Conservation (phyloP, 2,888 invertebrate genomes). For the Abrostola tripartita region DNA sequence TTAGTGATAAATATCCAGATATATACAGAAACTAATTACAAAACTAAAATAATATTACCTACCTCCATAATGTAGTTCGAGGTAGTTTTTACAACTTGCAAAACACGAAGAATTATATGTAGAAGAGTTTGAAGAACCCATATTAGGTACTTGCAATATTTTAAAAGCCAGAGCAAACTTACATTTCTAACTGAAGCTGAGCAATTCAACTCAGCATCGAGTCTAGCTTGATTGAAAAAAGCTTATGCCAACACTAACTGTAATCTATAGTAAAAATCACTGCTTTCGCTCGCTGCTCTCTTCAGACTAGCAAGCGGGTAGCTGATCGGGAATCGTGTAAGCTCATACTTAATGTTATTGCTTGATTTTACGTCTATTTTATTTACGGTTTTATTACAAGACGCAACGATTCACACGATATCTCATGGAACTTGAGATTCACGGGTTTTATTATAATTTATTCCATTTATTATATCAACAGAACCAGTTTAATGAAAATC, state of each 20-base stretch:
- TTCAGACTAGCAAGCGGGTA: background rate
- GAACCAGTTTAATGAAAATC: conserved; percentile 47
- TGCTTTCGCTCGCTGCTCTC: conserved; percentile 5
- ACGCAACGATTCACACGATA: conserved; percentile 44
- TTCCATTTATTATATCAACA: conserved; percentile 39
- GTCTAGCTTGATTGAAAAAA: conserved; percentile 24
- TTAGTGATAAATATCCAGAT: too few relatives aligned
- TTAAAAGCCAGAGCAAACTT: conserved; percentile 8
- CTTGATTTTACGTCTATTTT: conserved; percentile 35
- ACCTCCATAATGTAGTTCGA: too few relatives aligned
- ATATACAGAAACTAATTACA: too few relatives aligned
- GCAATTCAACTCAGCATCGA: conserved; percentile 7
- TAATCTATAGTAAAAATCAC: conserved; percentile 25
- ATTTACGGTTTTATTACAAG: conserved; percentile 34
- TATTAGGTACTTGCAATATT: conserved; percentile 4
- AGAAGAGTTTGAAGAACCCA: background rate
- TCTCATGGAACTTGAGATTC: conserved; percentile 40
- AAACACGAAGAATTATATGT: too few relatives aligned
- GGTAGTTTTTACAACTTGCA: background rate
- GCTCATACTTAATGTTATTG: conserved; percentile 23
- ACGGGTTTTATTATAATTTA: conserved; percentile 41
- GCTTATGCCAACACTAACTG: conserved; percentile 15
- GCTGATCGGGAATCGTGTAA: conserved; percentile 14
- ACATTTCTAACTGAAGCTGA: conserved; percentile 23
- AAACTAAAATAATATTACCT: too few relatives aligned